Evolutionary conservation across 2,113 vertebrate genomes (phyloP), one percentile per base, ranked within the genome.

Genomic region (Cololabis saira): DNA sequence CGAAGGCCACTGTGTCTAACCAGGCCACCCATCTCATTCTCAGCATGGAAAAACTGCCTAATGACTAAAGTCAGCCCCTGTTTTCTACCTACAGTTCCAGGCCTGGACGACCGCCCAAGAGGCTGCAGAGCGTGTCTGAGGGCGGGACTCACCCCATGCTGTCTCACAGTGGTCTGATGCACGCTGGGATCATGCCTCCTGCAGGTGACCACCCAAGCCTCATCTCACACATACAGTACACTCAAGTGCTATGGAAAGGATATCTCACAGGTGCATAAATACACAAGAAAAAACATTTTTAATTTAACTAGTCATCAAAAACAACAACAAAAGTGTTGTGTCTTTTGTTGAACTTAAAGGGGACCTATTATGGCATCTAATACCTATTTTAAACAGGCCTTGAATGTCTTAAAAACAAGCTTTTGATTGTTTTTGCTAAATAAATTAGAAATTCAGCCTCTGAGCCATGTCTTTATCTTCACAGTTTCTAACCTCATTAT

Each of bases 101-200:
- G 94, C 97, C 97, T 78, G 97, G 97, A 93, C 94, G 97, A 90
- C 97, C 97, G 91, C 97, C 97, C 80, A 99, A 99, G 94, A 94
- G 97, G 91, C 96, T 96, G 81, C 97, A 98, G 87, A 97, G 95
- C 91, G 95, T 95, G 89, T 96, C 96, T 48, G 90, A 90, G 66
- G 86, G 90, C 64, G 97, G 96, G 84, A 95, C 96, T 85, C 96
- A 96, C 75, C 96, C 96, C 89, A 95, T 99, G 86, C 95, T 98
- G 94, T 95, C 97, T 56, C 95, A 97, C 90, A 95, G 95, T 18
- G 95, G 96, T 67, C 95, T 99, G 81, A 95, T 98, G 93, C 97
- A 97, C 81, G 95, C 97, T 76, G 97, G 96, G 92, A 97, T 98
- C 90, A 97, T 98, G 87, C 96, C 97, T 63, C 94, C 96, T 89